Conservation (phyloP, 1,140 invertebrate genomes). For the Micrasema minimum region DNA sequence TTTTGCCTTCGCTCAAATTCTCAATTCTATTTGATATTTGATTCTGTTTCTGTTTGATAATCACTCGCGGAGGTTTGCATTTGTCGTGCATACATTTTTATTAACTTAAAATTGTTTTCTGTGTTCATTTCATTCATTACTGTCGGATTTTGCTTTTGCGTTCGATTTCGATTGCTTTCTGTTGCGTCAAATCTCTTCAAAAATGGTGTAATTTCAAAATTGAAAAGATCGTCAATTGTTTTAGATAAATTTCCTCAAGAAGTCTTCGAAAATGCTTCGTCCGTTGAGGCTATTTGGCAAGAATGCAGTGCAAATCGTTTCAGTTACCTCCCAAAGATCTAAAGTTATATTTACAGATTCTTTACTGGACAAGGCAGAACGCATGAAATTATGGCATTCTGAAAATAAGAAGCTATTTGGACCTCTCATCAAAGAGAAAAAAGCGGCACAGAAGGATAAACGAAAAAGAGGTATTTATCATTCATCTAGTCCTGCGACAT, state of each 20-base stretch:
- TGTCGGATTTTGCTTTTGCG: conserved; percentile 1
- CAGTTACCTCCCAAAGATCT: conserved; percentile 23
- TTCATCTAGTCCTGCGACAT: conserved; percentile 14
- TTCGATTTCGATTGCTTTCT: neutral
- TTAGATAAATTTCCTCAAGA: neutral
- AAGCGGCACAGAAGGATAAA: conserved; percentile 51
- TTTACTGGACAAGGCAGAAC: conserved; percentile 48
- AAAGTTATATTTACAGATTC: conserved; percentile 45
- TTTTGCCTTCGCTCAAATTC: too few species aligned
- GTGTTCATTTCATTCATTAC: too few species aligned
- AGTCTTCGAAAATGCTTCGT: conserved; percentile 36
- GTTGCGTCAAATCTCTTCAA: conserved; percentile 3
- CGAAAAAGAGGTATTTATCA: conserved; percentile 38
- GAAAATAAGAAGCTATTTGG: conserved; percentile 56
- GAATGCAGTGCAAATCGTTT: conserved; percentile 36
- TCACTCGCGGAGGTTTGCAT: too few species aligned
- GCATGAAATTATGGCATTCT: conserved; percentile 52
- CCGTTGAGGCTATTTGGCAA: conserved; percentile 35
- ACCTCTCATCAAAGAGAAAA: conserved; percentile 53
- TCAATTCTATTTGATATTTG: too few species aligned
- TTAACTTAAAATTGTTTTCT: too few species aligned
- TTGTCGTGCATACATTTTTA: too few species aligned
- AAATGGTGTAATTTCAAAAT: conserved; percentile 36
- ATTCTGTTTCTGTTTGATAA: too few species aligned
- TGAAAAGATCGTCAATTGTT: conserved; percentile 11